Conservation (phyloP, 2,888 invertebrate genomes). For the Polydesmus complanatus region DNA sequence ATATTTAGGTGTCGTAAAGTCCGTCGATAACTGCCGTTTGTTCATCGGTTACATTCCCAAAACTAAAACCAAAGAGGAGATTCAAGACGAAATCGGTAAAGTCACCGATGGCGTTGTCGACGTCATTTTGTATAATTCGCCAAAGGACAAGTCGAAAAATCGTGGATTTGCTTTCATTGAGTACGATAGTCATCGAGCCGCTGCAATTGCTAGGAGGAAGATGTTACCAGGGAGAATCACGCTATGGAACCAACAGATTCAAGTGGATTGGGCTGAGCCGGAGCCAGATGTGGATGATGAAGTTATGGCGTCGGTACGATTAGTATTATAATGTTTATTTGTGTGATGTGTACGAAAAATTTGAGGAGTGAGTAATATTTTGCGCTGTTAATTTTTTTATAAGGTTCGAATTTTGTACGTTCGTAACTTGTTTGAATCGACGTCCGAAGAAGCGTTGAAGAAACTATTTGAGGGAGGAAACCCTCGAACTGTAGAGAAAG, state of each 20-base stretch:
- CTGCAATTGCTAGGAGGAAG: slow-evolving; percentile 53
- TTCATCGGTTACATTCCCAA: slow-evolving; percentile 62
- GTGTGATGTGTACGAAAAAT: no score
- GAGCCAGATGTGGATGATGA: slow-evolving; percentile 58
- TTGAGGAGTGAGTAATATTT: no score
- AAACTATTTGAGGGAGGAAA: slow-evolving; percentile 34
- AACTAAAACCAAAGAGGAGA: slow-evolving; percentile 48
- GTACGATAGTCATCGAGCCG: slow-evolving; percentile 55
- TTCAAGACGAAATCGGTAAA: slow-evolving; percentile 42
- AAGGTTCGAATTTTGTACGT: slow-evolving; percentile 66
- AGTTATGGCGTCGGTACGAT: slow-evolving; percentile 48
- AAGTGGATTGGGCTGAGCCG: slow-evolving; percentile 78
- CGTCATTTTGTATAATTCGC: slow-evolving; percentile 49
- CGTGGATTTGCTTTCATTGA: slow-evolving; percentile 74
- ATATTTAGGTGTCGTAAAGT: slow-evolving; percentile 57
- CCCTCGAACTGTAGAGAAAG: slow-evolving; percentile 35
- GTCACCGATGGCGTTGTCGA: slow-evolving; percentile 52
- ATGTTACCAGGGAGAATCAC: slow-evolving; percentile 45
- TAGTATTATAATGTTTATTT: no score
- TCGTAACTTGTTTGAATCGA: slow-evolving; percentile 47
- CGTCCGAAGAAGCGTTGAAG: slow-evolving; percentile 40
- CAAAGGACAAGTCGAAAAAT: slow-evolving; percentile 47
- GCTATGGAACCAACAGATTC: slow-evolving; percentile 52
- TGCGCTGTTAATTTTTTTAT: no score
- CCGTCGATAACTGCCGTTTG: slow-evolving; percentile 67